Evolutionary conservation across 2,113 vertebrate genomes (phyloP).

Genomic region (Limnothrissa miodon): DNA sequence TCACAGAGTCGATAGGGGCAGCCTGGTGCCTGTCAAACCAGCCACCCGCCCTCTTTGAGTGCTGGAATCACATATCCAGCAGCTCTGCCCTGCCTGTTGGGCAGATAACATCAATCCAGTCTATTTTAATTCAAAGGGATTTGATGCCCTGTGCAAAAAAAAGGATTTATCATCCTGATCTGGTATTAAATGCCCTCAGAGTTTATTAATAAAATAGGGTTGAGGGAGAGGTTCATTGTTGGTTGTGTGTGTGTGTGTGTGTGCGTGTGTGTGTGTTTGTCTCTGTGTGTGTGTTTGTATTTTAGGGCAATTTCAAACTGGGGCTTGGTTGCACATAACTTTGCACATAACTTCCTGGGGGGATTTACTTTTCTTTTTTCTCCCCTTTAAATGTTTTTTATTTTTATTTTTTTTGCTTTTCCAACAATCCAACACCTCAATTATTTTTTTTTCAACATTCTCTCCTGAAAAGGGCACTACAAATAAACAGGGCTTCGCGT

Average conservation of each 20-base stretch:
- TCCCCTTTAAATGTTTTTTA: too few species aligned
- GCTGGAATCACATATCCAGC: neutral
- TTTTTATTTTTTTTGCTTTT: too few species aligned
- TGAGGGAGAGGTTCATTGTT: neutral
- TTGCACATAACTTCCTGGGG: neutral
- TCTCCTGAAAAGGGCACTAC: too few species aligned
- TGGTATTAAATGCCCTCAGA: conserved; percentile 56
- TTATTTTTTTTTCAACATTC: too few species aligned
- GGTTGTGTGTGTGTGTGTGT: neutral
- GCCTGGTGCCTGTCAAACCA: neutral
- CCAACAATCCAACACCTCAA: too few species aligned
- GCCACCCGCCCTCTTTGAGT: neutral
- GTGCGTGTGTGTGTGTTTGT: neutral
- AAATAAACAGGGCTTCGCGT: too few species aligned
- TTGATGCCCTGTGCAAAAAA: conserved; percentile 51
- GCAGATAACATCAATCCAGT: conserved; percentile 54
- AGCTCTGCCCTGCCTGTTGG: neutral
- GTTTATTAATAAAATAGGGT: conserved; percentile 57
- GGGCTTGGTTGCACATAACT: neutral
- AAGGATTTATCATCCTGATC: conserved; percentile 55
- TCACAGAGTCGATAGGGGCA: neutral
- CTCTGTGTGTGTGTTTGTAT: neutral
- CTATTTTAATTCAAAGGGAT: conserved; percentile 61
- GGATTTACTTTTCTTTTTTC: neutral
- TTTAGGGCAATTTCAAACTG: neutral